Evolutionary conservation across 2,888 invertebrate genomes (phyloP).

Genomic region (Boloria selene): DNA sequence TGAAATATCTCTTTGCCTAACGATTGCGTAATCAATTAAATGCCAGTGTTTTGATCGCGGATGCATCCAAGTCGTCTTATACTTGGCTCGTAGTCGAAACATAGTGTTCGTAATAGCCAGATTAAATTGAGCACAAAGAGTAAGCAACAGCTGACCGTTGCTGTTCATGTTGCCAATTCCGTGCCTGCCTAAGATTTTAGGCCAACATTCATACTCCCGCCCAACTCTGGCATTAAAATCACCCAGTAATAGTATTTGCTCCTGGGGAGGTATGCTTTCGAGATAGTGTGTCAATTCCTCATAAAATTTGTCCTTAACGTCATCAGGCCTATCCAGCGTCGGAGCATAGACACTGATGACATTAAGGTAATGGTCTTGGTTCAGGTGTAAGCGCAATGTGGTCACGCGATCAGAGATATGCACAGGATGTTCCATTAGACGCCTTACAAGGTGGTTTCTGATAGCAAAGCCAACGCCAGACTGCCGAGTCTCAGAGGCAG

Average conservation of each 20-base stretch:
- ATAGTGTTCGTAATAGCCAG: slow-evolving; percentile 41
- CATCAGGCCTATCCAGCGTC: slow-evolving; percentile 39
- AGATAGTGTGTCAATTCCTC: slow-evolving; percentile 34
- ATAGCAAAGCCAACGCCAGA: neutral
- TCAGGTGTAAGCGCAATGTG: slow-evolving; percentile 36
- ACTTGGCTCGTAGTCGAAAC: slow-evolving; percentile 43
- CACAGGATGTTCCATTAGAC: neutral
- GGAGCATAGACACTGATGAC: slow-evolving; percentile 46
- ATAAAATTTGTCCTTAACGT: slow-evolving; percentile 40
- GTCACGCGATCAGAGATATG: neutral
- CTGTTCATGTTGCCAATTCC: slow-evolving; percentile 45
- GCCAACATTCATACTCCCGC: slow-evolving; percentile 25
- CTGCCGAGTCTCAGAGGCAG: neutral
- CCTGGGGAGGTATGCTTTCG: slow-evolving; percentile 6
- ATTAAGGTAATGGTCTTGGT: slow-evolving; percentile 41
- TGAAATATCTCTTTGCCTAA: slow-evolving; percentile 33
- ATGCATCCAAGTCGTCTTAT: slow-evolving; percentile 47
- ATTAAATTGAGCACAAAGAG: slow-evolving; percentile 41
- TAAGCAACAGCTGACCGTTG: slow-evolving; percentile 41
- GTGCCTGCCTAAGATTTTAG: slow-evolving; percentile 41
- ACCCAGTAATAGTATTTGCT: slow-evolving; percentile 34
- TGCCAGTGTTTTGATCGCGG: slow-evolving; percentile 46
- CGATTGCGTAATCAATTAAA: slow-evolving; percentile 40
- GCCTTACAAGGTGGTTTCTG: neutral
- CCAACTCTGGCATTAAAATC: slow-evolving; percentile 41